Conservation (phyloP, 2,113 vertebrate genomes). For the Mohoua ochrocephala region DNA sequence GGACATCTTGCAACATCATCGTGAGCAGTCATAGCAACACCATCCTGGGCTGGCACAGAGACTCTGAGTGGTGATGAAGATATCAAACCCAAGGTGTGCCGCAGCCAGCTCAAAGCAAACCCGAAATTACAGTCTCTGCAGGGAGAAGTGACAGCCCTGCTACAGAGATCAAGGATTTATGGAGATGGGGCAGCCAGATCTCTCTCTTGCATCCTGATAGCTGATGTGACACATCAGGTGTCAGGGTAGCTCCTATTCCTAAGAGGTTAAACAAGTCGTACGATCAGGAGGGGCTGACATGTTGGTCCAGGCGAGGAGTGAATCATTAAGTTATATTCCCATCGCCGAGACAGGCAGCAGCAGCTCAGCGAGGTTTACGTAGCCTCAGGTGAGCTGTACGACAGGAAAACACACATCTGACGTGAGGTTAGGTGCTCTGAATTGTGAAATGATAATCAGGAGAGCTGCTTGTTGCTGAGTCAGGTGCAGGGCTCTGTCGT, state of each 20-base stretch:
- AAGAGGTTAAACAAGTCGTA: constrained; percentile 32
- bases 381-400: constrained; percentile 52
- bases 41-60: not conserved
- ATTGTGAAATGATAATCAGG: constrained; percentile 2
- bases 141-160: constrained; percentile 46
- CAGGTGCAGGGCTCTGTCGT: not conserved
- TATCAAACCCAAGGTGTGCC: constrained; percentile 2
- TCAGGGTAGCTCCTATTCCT: constrained; percentile 47
- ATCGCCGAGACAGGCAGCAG: constrained; percentile 42
- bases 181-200: constrained; percentile 33
- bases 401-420: constrained; percentile 25
- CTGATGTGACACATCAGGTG: constrained; percentile 54
- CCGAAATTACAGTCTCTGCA: constrained; percentile 1
- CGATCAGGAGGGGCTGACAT: constrained; percentile 31
- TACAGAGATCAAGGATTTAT: constrained; percentile 44
- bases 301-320: not conserved
- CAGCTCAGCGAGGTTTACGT: not conserved
- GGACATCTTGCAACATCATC: not conserved
- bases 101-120: constrained; percentile 23
- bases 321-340: constrained; percentile 57
- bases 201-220: constrained; percentile 43
- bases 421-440: not conserved
- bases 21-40: not conserved
- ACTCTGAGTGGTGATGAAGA: not conserved
- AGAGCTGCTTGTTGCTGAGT: not conserved